These are phyloP conservation scores for Elanoides forficatus DNA, from an alignment of 2,113 vertebrate genomes.

Conservation along the genomic window DNA sequence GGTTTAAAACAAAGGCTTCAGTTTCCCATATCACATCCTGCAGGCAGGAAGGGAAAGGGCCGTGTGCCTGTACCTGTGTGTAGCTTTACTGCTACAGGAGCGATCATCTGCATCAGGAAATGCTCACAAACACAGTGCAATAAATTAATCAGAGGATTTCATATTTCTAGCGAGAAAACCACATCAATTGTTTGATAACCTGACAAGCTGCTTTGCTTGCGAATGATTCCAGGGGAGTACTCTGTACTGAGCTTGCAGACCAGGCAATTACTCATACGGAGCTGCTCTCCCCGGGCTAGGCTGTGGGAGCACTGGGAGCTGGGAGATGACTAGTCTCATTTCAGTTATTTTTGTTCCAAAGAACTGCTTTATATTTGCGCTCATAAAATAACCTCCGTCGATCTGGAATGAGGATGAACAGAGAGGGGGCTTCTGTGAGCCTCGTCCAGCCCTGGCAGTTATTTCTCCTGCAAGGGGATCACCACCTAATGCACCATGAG, in stretches of 20 bases:
- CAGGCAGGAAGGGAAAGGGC: not conserved
- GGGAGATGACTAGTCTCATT: not conserved
- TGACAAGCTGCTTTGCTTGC: not conserved
- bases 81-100: not conserved
- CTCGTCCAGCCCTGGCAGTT: not conserved
- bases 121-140: not conserved
- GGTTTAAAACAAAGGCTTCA: not conserved
- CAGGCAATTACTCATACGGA: not conserved
- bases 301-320: not conserved
- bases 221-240: not conserved
- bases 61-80: not conserved
- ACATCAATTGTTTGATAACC: not conserved
- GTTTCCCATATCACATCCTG: not conserved
- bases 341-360: not conserved
- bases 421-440: not conserved
- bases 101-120: not conserved
- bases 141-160: not conserved
- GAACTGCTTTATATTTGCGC: not conserved
- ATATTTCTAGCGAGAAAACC: not conserved
- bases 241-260: not conserved
- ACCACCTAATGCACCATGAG: not conserved
- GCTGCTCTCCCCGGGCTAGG: not conserved
- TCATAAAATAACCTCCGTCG: not conserved
- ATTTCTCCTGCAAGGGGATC: not conserved
- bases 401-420: not conserved